phyloP scores from a whole-genome alignment of 2,888 invertebrate species.

The Ormyrus pomaceus region DNA sequence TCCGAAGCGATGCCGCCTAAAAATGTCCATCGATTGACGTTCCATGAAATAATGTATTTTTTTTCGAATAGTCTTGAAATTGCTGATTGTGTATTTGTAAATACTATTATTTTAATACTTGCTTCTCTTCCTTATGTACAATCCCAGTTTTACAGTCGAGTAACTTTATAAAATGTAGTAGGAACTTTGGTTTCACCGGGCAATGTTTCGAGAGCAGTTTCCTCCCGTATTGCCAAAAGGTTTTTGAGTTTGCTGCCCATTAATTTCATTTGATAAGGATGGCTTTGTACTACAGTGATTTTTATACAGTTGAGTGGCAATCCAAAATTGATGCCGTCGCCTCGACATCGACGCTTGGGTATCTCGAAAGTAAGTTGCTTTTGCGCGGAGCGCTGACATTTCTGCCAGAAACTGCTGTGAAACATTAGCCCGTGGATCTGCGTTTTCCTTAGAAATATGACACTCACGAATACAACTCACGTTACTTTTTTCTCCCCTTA shows the following conservation, averaged over 20 bases:
- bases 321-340: slow-evolving; percentile 50
- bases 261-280: slow-evolving; percentile 44
- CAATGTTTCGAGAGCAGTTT: slow-evolving; percentile 75
- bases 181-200: slow-evolving; percentile 81
- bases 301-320: slow-evolving; percentile 56
- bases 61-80: slow-evolving; percentile 65
- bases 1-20: slow-evolving; percentile 37
- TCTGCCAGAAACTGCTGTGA: slow-evolving; percentile 74
- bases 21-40: slow-evolving; percentile 52
- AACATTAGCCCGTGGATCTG: slow-evolving; percentile 75
- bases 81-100: slow-evolving; percentile 71
- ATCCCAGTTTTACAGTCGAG: slow-evolving; percentile 72
- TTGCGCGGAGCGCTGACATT: slow-evolving; percentile 61
- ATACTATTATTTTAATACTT: slow-evolving; percentile 70
- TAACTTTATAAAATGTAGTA: slow-evolving; percentile 77
- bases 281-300: slow-evolving; percentile 58
- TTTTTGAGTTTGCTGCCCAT: slow-evolving; percentile 55
- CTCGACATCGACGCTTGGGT: slow-evolving; percentile 51
- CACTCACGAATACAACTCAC: slow-evolving; percentile 74
- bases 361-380: slow-evolving; percentile 53
- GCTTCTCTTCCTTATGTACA: slow-evolving; percentile 72
- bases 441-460: slow-evolving; percentile 75
- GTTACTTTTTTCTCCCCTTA: slow-evolving; percentile 64
- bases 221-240: slow-evolving; percentile 63
- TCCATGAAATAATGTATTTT: slow-evolving; percentile 39